Base-by-base conservation (phyloP, 2,888 invertebrate genomes). In the Caenorhabditis sp. region DNA sequence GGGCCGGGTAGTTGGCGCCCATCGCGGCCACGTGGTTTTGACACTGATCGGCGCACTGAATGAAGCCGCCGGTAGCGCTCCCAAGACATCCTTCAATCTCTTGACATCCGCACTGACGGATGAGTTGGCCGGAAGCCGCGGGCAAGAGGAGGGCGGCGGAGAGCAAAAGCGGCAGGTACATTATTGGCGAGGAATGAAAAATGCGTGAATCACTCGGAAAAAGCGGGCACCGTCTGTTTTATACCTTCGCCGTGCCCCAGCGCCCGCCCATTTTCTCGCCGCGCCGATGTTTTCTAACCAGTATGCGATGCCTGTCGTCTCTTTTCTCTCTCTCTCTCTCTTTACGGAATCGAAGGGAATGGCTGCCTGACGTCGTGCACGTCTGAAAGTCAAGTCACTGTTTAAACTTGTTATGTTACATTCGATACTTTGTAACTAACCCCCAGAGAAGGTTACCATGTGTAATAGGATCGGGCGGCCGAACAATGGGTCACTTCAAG, bases 41-140 rank as follows among this genome's bases (percentile, higher is more conserved):
- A 72, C 87, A 87, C 22, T 80, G 71, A 63, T 87, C 86, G 15
- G 83, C 86, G 58, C 87, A 87, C 24, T 85, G 79, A 53, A 85
- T 78, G 41, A 87, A 66, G n/a, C 80, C 77, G 24, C 62, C 65
- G 13, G 68, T 68, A 17, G 79, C 81, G 8, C 35, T 22, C 8
- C 50, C 41, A 8, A 79, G 48, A 62, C 86, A 86, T 20, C 82
- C 79, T 32, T 79, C 73, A 24, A 86, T 76, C 45, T 85, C 82
- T 13, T 76, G 41, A 58, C 87, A 87, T 13, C 80, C 68, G 58
- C 87, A 87, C 71, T 87, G 87, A 17, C 75, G 81, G 24, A 86
- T 75, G 83, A 83, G 83, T 56, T 85, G 84, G 13, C 78, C 46
- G 9, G 53, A 17, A 53, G 80, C 48, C 20, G 53, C 43, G 35